Conservation (phyloP, 2,797 vertebrate species). For the Cheirogaleus major region DNA sequence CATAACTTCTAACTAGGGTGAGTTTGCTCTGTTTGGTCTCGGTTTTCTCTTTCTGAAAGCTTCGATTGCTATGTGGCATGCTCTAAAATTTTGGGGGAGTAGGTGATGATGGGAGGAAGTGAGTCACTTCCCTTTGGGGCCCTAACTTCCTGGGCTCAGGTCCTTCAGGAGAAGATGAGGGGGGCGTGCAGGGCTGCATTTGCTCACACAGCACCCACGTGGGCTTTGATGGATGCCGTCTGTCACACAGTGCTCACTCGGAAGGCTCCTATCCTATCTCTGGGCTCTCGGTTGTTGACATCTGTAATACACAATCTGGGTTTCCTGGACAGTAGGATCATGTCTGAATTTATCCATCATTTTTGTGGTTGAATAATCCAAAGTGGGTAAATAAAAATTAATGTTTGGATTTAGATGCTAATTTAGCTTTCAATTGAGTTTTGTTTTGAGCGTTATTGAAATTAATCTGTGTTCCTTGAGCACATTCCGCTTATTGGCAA, state of each 20-base stretch:
- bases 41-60: constrained; percentile 12
- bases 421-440: constrained; percentile 71
- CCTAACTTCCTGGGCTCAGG: neutral
- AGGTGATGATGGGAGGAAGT: neutral
- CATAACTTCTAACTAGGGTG: neutral
- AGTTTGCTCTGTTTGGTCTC: neutral
- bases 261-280: neutral
- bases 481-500: constrained; percentile 51
- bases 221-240: constrained; percentile 30
- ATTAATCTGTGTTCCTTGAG: constrained; percentile 63
- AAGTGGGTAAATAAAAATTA: constrained; percentile 76
- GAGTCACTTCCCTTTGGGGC: neutral
- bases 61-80: neutral
- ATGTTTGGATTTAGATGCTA: constrained; percentile 75
- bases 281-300: neutral
- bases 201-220: neutral
- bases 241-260: fast-evolving
- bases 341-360: constrained; percentile 54
- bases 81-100: neutral
- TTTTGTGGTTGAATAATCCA: constrained; percentile 70
- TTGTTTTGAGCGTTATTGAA: constrained; percentile 67
- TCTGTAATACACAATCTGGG: neutral
- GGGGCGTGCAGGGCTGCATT: neutral
- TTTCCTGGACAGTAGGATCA: constrained; percentile 48
- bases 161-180: neutral